Conservation (phyloP, 1,140 invertebrate species). For the Pollicipes pollicipes region DNA sequence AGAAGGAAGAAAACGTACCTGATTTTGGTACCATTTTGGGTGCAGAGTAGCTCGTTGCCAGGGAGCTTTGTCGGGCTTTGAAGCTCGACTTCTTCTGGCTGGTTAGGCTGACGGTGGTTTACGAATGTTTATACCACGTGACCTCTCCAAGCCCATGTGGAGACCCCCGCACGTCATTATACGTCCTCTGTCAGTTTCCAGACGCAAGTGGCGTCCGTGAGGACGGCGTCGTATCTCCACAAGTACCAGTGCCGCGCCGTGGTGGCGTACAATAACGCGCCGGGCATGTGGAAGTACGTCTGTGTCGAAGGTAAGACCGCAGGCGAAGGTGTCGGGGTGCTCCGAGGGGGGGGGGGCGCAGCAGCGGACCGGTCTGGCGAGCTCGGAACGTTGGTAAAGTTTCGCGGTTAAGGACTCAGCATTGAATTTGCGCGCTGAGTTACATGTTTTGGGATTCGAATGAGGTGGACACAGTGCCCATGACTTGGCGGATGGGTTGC, state of each 20-base stretch:
- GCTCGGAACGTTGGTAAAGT: no score
- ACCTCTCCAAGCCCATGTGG: no score
- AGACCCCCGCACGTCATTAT: no score
- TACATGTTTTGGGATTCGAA: no score
- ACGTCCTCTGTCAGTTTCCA: slow-evolving; percentile 40
- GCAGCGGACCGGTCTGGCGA: no score
- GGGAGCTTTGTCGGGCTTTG: slow-evolving; percentile 64
- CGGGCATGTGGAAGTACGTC: slow-evolving; percentile 76
- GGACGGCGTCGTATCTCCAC: slow-evolving; percentile 50
- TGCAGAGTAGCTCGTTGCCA: no score
- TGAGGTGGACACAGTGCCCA: no score
- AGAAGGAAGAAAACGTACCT: no score
- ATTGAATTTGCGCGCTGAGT: no score
- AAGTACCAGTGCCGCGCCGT: slow-evolving; percentile 43
- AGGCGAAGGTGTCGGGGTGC: background rate
- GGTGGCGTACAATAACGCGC: slow-evolving; percentile 49
- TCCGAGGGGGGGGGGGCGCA: no score
- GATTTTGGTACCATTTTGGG: slow-evolving; percentile 33
- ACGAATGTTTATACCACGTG: slow-evolving; percentile 3
- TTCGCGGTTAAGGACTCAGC: no score
- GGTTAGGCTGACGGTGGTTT: slow-evolving; percentile 1
- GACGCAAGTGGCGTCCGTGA: slow-evolving; percentile 63
- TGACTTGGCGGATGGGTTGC: no score
- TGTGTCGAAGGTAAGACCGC: slow-evolving; percentile 57
- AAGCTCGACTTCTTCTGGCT: slow-evolving; percentile 44